Base-by-base conservation (phyloP, 2,888 invertebrate genomes). In the Timema podura region DNA sequence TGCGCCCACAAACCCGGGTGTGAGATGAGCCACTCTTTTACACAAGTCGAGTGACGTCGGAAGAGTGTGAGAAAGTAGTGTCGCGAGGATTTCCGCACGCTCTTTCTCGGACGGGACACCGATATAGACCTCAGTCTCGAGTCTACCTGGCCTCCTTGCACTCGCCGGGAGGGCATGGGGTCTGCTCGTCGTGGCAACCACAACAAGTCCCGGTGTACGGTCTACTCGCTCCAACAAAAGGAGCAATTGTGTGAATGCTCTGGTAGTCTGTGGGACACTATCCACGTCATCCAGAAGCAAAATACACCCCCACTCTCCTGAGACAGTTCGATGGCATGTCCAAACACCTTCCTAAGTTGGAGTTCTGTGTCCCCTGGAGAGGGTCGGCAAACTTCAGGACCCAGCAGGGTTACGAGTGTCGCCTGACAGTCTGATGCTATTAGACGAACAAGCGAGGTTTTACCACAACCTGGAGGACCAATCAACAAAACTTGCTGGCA, bases 381-480 rank as follows among this genome's bases (percentile, higher is more conserved):
- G 0, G 84, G 79, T n/a, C 81, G 80, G 57, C 82, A 75, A 2
- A 86, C 76, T 66, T 83, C 81, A 0, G 82, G 78, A 1, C 83
- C 81, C 67, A 80, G 80, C 5, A 87, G 76, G 13, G 78, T 76
- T 64, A 85, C 79, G 13, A 86, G 77, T 70, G 83, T 83, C 70
- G 83, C 83, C n/a, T 76, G 75, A 74, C 81, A 79, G 49, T 82
- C 78, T 5, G 78, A 77, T 7, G 86, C 81, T 48, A 85, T 81
- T 47, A 83, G 82, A 67, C 80, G 78, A 5, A 86, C 82, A 48
- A 88, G 77, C 8, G 83, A 79, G 10, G 85, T 86, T 79, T 88
- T 88, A 16, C 88, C 87, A 76, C 85, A 83, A 7, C 88, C 88
- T 3, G 84, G 79, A 13, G 87, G 83, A 5, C 88, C 88, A 72